phyloP scores from a whole-genome alignment of 1,140 invertebrate genomes.

The Macrosteles quadrilineatus region DNA sequence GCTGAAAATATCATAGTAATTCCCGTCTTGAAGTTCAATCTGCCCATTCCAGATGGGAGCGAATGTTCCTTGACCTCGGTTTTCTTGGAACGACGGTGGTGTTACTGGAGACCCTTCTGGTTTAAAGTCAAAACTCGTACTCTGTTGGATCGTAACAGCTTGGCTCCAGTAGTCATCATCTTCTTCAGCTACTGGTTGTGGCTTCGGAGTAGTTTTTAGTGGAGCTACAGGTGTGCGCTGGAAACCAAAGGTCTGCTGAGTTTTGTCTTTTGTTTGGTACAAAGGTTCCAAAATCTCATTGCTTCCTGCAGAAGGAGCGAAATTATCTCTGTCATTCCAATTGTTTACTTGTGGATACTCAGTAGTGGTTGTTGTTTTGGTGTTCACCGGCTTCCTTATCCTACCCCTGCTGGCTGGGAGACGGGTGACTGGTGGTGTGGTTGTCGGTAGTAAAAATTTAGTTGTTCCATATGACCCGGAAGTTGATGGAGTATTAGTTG shows the following conservation, averaged over 20 bases:
- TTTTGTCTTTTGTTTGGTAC: slow-evolving; percentile 11
- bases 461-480: slow-evolving; percentile 18
- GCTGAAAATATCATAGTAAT: slow-evolving; percentile 36
- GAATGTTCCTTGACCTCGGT: slow-evolving; percentile 8
- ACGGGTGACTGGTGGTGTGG: slow-evolving; percentile 26
- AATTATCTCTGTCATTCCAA: slow-evolving; percentile 29
- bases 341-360: slow-evolving; percentile 15
- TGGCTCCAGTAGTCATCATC: slow-evolving; percentile 42
- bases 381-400: slow-evolving; percentile 38
- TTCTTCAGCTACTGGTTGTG: slow-evolving; percentile 17
- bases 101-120: slow-evolving; percentile 33
- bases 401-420: slow-evolving; percentile 37
- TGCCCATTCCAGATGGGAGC: slow-evolving; percentile 19
- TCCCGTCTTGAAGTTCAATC: slow-evolving; percentile 22
- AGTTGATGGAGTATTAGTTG: slow-evolving; percentile 20
- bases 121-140: slow-evolving; percentile 40
- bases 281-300: slow-evolving; percentile 35
- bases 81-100: slow-evolving; percentile 14
- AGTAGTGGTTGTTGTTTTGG: slow-evolving; percentile 34
- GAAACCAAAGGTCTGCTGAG: neutral
- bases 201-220: slow-evolving; percentile 1
- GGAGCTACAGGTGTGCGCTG: neutral
- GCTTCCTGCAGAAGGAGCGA: slow-evolving; percentile 34
- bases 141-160: slow-evolving; percentile 43
- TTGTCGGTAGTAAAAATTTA: slow-evolving; percentile 37